These are phyloP conservation scores for Semotilus atromaculatus DNA, from an alignment of 2,797 vertebrate species.

Conservation along the genomic window DNA sequence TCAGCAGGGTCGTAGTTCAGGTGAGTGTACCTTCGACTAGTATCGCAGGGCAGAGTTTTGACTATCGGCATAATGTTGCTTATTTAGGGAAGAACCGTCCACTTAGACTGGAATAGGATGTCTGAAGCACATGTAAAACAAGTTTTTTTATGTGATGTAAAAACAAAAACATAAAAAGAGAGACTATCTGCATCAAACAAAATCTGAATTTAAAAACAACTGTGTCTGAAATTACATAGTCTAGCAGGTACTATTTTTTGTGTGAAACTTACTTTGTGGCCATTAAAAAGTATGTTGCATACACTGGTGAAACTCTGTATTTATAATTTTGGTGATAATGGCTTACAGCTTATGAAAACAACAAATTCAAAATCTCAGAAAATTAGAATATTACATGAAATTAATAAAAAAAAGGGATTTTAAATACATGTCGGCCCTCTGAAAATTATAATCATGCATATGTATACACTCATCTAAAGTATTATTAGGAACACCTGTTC, in stretches of 20 bases:
- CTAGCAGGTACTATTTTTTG: neutral
- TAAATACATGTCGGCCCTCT: too few species aligned
- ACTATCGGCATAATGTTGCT: neutral
- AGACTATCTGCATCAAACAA: neutral
- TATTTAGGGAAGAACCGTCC: neutral
- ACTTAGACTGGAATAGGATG: neutral
- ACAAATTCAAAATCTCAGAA: too few species aligned
- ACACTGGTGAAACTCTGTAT: too few species aligned
- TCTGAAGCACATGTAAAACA: conserved; percentile 1
- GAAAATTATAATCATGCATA: too few species aligned
- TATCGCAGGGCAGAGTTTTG: neutral
- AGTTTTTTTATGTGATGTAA: neutral
- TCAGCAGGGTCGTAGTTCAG: conserved; percentile 86
- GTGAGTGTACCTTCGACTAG: conserved; percentile 75
- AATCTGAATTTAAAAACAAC: neutral
- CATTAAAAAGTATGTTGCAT: too few species aligned
- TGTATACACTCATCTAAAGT: too few species aligned
- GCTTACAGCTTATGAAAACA: too few species aligned
- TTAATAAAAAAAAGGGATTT: too few species aligned
- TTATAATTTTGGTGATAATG: too few species aligned
- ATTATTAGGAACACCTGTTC: too few species aligned
- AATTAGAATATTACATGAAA: too few species aligned
- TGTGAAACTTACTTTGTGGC: neutral
- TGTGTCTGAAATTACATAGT: neutral
- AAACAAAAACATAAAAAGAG: neutral